A percentile compares a stretch with the other conserved stretches of the same genome.
Evolutionary conservation across 2,797 vertebrate genomes (phyloP).

Genomic region (Hydrolagus colliei): DNA sequence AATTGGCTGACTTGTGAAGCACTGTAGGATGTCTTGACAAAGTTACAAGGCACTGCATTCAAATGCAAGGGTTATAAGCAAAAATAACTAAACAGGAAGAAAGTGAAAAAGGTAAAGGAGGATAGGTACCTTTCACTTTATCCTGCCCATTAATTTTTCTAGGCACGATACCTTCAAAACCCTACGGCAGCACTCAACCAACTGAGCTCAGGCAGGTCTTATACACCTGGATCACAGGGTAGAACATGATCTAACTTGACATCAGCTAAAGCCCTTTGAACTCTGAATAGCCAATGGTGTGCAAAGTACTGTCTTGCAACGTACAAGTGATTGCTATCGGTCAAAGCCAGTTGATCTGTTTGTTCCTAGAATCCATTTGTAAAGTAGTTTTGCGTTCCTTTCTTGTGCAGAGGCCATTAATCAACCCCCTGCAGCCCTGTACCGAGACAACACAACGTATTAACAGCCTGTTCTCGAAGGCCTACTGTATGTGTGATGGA

Average conservation of each 20-base stretch:
- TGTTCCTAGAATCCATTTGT: background rate
- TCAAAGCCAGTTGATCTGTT: background rate
- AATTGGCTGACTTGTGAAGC: no score
- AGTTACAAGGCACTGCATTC: no score
- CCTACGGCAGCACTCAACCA: no score
- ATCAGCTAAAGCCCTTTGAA: background rate
- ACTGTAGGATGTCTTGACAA: no score
- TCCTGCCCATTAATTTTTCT: no score
- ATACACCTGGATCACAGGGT: background rate
- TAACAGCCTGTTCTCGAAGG: background rate
- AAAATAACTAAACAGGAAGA: no score
- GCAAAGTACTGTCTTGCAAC: background rate
- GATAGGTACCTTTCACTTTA: no score
- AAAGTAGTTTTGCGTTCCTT: background rate
- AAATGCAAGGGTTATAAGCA: no score
- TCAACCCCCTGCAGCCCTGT: slow-evolving; percentile 12
- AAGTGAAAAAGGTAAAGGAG: no score
- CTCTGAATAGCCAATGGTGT: background rate
- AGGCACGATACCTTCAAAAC: no score
- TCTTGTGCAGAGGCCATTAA: background rate
- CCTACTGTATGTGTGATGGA: no score
- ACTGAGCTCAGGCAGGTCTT: background rate
- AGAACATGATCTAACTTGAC: background rate
- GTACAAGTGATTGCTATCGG: background rate
- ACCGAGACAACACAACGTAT: background rate